Conservation (phyloP, 2,888 invertebrate genomes). For the Dicycla oo region DNA sequence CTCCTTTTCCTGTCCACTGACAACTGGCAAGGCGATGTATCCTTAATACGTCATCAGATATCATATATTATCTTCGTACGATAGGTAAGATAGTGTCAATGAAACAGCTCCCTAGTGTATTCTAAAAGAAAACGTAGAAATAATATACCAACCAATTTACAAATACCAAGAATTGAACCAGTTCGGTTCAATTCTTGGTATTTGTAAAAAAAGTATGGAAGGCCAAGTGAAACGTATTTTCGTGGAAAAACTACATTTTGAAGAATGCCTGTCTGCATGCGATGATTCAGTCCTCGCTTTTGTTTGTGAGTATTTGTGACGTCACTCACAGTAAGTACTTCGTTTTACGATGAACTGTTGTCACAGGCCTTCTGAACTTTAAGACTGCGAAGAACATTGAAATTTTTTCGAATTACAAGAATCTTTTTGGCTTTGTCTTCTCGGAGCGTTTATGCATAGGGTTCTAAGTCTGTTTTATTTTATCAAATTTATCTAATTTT, state of each 20-base stretch:
- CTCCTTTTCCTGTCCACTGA: no score
- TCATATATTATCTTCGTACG: no score
- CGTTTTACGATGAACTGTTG: slow-evolving; percentile 26
- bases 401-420: slow-evolving; percentile 38
- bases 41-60: no score
- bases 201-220: slow-evolving; percentile 7
- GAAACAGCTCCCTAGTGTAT: no score
- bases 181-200: slow-evolving; percentile 7
- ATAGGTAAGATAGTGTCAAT: no score
- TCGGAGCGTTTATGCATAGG: background rate
- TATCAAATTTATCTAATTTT: background rate
- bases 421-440: slow-evolving; percentile 20
- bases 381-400: slow-evolving; percentile 9
- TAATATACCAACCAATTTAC: no score
- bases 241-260: slow-evolving; percentile 16
- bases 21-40: no score
- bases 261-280: slow-evolving; percentile 17
- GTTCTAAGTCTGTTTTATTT: background rate
- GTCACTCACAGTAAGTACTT: slow-evolving; percentile 32
- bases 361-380: slow-evolving; percentile 24
- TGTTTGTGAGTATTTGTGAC: slow-evolving; percentile 22
- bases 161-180: no score
- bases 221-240: slow-evolving; percentile 1
- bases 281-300: slow-evolving; percentile 20
- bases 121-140: background rate